A percentile compares a stretch with the other conserved stretches of the same genome.
These are phyloP conservation scores for Nothobranchius furzeri DNA, from an alignment of 2,113 vertebrate genomes.

Conservation along the genomic window DNA sequence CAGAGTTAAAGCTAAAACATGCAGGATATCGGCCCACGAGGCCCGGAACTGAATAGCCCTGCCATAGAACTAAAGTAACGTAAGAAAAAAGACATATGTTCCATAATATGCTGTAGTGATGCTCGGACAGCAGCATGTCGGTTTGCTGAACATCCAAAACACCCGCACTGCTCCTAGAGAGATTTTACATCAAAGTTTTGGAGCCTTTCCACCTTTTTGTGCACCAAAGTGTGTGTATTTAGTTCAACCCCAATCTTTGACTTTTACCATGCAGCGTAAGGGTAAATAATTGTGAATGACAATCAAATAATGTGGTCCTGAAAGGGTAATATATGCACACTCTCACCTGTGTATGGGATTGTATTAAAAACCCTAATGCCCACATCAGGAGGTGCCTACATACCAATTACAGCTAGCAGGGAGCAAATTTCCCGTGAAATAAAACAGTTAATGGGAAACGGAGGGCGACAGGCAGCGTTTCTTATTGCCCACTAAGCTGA, in stretches of 20 bases:
- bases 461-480: conserved; percentile 68
- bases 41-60: no score
- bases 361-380: conserved; percentile 76
- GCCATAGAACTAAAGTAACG: no score
- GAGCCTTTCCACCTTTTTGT: conserved; percentile 8
- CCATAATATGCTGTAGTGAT: not conserved
- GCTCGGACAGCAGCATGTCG: conserved; percentile 20
- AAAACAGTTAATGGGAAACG: conserved; percentile 81
- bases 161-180: conserved; percentile 7
- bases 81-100: no score
- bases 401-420: conserved; percentile 81
- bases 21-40: no score
- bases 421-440: conserved; percentile 84
- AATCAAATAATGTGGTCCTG: conserved; percentile 73
- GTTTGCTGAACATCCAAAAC: conserved; percentile 29
- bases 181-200: conserved; percentile 17
- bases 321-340: conserved; percentile 81
- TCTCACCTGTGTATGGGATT: conserved; percentile 77
- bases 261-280: conserved; percentile 57
- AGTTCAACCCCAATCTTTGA: conserved; percentile 63
- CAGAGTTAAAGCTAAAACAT: no score
- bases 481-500: conserved; percentile 63
- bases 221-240: conserved; percentile 11
- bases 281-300: conserved; percentile 75
- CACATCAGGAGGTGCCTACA: conserved; percentile 79